phyloP scores from a whole-genome alignment of 1,140 invertebrate species.

The Drosophila sproati region DNA sequence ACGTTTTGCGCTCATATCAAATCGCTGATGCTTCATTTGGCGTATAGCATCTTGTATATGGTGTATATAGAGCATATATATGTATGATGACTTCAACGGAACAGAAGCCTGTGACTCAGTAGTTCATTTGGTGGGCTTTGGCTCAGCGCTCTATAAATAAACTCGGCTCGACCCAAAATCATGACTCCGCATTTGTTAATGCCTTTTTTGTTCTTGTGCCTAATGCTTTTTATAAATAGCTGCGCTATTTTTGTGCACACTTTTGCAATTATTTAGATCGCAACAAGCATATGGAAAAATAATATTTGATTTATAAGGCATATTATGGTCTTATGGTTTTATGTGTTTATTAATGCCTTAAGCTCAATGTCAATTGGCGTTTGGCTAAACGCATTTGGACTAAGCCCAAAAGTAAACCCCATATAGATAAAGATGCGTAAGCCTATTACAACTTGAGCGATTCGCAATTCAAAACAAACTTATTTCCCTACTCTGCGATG shows the following conservation, averaged over 20 bases:
- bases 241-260: neutral
- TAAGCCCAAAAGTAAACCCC: neutral
- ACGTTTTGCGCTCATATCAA: slow-evolving; percentile 51
- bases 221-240: slow-evolving; percentile 17
- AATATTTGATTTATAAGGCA: no score
- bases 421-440: slow-evolving; percentile 8
- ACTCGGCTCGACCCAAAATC: slow-evolving; percentile 1
- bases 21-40: slow-evolving; percentile 24
- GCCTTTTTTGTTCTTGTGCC: slow-evolving; percentile 1
- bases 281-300: no score
- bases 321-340: neutral
- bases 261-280: slow-evolving; percentile 1
- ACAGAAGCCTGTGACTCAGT: slow-evolving; percentile 21
- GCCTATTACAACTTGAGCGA: neutral
- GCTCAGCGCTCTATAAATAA: slow-evolving; percentile 21
- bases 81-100: slow-evolving; percentile 1
- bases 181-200: slow-evolving; percentile 1
- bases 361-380: slow-evolving; percentile 12
- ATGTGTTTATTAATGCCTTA: slow-evolving; percentile 7
- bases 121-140: neutral
- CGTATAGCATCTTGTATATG: slow-evolving; percentile 28
- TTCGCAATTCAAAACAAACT: neutral
- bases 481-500: neutral
- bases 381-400: neutral
- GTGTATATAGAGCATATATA: slow-evolving; percentile 21